phyloP scores from a whole-genome alignment of 1,140 invertebrate genomes.

The Phymorhynchus buccinoides region DNA sequence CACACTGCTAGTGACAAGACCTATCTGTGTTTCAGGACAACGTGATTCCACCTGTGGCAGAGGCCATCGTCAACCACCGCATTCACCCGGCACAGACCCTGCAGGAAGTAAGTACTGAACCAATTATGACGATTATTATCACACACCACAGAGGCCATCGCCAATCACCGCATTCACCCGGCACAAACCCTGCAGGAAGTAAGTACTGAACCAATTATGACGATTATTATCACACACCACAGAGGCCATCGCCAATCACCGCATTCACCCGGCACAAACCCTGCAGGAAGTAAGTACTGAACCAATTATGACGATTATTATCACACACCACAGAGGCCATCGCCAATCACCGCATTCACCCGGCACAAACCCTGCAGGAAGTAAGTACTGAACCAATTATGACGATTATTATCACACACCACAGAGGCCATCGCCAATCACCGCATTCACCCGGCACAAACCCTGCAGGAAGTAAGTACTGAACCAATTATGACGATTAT shows the following conservation, averaged over 20 bases:
- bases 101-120: conserved; percentile 73
- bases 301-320: no score
- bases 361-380: conserved; percentile 74
- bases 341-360: conserved; percentile 78
- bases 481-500: no score
- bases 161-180: conserved; percentile 78
- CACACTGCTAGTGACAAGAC: no score
- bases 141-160: conserved; percentile 74
- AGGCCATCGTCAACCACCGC: conserved; percentile 77
- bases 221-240: no score
- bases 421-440: no score
- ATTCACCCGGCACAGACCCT: conserved; percentile 76
- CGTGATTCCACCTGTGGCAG: conserved; percentile 76
- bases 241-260: conserved; percentile 76
- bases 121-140: no score
- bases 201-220: no score
- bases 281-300: conserved; percentile 74
- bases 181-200: conserved; percentile 75
- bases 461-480: no score
- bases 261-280: conserved; percentile 76
- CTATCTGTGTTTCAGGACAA: conserved; percentile 74
- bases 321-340: conserved; percentile 75
- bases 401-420: no score
- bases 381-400: no score
- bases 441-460: no score